Conservation (phyloP, 2,888 invertebrate genomes). For the Clitarchus hookeri region DNA sequence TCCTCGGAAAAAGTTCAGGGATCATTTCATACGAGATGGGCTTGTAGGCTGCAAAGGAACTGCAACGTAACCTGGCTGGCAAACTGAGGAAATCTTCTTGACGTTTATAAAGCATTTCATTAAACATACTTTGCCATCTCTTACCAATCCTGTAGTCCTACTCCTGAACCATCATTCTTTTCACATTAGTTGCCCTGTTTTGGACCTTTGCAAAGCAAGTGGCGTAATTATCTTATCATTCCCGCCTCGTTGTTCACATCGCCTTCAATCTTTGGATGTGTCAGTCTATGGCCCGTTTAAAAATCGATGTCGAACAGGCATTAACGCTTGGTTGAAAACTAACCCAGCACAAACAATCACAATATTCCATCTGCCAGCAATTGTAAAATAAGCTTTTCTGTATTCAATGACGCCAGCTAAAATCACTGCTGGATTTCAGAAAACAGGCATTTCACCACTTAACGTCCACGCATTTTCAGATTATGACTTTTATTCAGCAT, state of each 20-base stretch:
- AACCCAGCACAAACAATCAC: too few relatives aligned
- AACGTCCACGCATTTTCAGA: too few relatives aligned
- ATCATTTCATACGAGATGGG: constrained; percentile 5
- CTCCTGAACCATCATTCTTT: not conserved
- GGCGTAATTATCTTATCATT: not conserved
- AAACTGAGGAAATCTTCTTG: constrained; percentile 12
- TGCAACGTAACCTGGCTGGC: constrained; percentile 8
- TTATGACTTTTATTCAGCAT: too few relatives aligned
- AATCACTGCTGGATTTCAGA: too few relatives aligned
- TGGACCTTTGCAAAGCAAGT: not conserved
- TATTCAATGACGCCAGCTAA: too few relatives aligned
- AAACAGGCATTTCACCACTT: too few relatives aligned
- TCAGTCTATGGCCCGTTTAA: constrained; percentile 32
- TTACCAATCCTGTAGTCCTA: not conserved
- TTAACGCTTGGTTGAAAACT: not conserved
- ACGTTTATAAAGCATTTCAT: constrained; percentile 28
- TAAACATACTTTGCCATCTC: not conserved
- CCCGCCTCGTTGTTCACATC: constrained; percentile 29
- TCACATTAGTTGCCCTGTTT: constrained; percentile 23
- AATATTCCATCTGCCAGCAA: too few relatives aligned
- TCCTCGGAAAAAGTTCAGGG: constrained; percentile 35
- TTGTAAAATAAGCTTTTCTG: too few relatives aligned
- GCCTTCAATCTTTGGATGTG: constrained; percentile 31
- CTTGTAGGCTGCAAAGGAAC: constrained; percentile 1
- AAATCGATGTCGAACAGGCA: not conserved